Percentiles rank a stretch among this genome's conserved stretches.
phyloP scores from a whole-genome alignment of 2,797 vertebrate genomes.

The Aulostomus chinensis region DNA sequence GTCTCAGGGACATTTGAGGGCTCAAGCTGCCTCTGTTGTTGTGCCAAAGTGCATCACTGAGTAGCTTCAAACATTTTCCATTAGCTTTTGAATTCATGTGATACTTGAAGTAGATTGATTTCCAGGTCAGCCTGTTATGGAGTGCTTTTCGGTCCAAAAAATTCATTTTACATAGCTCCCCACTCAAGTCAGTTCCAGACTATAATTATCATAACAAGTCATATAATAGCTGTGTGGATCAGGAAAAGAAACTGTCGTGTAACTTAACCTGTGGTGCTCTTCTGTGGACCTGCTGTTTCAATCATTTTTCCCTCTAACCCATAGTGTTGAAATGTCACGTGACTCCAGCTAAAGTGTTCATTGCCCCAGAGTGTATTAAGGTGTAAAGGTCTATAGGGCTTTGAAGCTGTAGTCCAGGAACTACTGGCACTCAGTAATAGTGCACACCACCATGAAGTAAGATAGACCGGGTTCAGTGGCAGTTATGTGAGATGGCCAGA shows the following conservation, averaged over 20 bases:
- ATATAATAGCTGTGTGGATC: slow-evolving; percentile 6
- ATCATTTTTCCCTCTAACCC: slow-evolving; percentile 10
- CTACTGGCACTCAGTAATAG: slow-evolving; percentile 52
- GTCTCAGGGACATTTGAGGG: slow-evolving; percentile 35
- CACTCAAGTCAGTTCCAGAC: slow-evolving; percentile 18
- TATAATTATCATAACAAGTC: slow-evolving; percentile 43
- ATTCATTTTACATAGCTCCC: slow-evolving; percentile 21
- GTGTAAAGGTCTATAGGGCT: slow-evolving; percentile 38
- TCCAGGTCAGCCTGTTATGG: slow-evolving; percentile 17
- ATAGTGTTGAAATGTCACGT: slow-evolving; percentile 38
- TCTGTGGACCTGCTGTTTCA: slow-evolving; percentile 19
- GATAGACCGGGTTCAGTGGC: slow-evolving; percentile 60
- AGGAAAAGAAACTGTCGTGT: slow-evolving; percentile 34
- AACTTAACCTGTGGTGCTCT: slow-evolving; percentile 5
- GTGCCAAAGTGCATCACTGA: slow-evolving; percentile 30
- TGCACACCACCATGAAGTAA: slow-evolving; percentile 65
- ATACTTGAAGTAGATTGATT: slow-evolving; percentile 29
- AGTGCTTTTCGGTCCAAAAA: slow-evolving; percentile 16
- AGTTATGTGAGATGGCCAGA: slow-evolving; percentile 54
- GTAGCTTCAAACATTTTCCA: slow-evolving; percentile 22
- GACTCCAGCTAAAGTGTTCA: slow-evolving; percentile 16
- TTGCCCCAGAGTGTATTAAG: slow-evolving; percentile 42
- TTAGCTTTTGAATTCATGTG: slow-evolving; percentile 39
- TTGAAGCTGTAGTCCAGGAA: slow-evolving; percentile 34
- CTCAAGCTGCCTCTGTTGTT: slow-evolving; percentile 29